phyloP scores from a whole-genome alignment of 2,113 vertebrate genomes.

The Sinocyclocheilus anophthalmus region DNA sequence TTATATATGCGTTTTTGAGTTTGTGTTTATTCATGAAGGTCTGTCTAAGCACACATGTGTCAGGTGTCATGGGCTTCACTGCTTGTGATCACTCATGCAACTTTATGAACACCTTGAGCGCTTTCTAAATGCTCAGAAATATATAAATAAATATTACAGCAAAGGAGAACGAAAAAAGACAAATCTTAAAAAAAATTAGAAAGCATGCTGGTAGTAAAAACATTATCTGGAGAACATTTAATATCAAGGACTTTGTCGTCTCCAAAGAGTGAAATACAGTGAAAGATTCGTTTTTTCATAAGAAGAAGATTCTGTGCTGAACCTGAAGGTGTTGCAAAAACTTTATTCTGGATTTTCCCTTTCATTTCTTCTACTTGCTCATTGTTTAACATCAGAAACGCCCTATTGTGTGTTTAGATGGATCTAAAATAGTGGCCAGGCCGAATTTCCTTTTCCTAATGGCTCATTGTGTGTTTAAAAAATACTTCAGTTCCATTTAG shows the following conservation, averaged over 20 bases:
- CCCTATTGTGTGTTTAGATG: neutral
- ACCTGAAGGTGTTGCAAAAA: neutral
- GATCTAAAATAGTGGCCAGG: neutral
- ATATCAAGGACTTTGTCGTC: neutral
- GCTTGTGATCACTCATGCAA: neutral
- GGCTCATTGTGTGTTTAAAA: slow-evolving; percentile 7
- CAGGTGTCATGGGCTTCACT: slow-evolving; percentile 5
- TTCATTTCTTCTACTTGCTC: neutral
- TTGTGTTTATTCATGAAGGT: neutral
- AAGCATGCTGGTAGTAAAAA: neutral
- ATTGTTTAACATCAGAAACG: neutral
- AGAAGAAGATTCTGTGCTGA: neutral
- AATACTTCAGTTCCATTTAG: neutral
- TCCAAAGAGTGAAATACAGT: neutral
- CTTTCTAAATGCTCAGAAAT: neutral
- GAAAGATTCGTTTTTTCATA: neutral
- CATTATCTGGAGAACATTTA: neutral
- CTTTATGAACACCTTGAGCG: neutral
- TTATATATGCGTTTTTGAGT: neutral
- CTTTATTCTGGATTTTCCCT: neutral
- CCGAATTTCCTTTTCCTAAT: neutral
- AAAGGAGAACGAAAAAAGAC: neutral
- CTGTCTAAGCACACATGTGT: neutral
- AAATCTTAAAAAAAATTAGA: neutral
- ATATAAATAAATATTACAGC: neutral